Conservation (phyloP, 1,140 invertebrate species). For the Drosophila virilis region DNA sequence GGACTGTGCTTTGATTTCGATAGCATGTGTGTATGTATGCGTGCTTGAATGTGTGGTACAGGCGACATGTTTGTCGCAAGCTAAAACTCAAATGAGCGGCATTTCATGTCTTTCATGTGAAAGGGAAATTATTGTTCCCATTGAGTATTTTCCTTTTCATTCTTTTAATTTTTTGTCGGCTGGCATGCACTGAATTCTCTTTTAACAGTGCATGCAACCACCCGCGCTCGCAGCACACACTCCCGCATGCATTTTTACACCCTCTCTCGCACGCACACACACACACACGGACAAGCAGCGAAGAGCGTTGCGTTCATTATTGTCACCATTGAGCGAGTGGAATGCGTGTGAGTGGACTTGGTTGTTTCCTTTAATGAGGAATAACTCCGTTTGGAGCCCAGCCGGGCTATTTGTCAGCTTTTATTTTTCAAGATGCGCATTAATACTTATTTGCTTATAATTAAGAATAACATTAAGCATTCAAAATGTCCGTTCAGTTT, state of each 20-base stretch:
- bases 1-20: slow-evolving; percentile 23
- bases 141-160: too few relatives aligned
- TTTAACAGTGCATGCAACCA: background rate
- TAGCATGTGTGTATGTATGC: background rate
- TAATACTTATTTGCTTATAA: slow-evolving; percentile 39
- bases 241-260: background rate
- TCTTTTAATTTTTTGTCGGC: slow-evolving; percentile 14
- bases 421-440: slow-evolving; percentile 39
- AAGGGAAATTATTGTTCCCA: too few relatives aligned
- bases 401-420: slow-evolving; percentile 23
- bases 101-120: too few relatives aligned
- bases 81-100: background rate
- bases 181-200: slow-evolving; percentile 4
- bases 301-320: background rate
- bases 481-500: slow-evolving; percentile 24
- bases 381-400: background rate
- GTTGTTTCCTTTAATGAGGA: slow-evolving; percentile 21
- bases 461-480: slow-evolving; percentile 43
- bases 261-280: background rate
- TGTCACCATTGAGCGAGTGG: slow-evolving; percentile 6
- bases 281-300: background rate
- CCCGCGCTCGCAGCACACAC: background rate
- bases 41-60: slow-evolving; percentile 19
- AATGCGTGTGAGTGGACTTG: slow-evolving; percentile 12
- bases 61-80: slow-evolving; percentile 34